These are phyloP conservation scores for Drosophila longiperda DNA, from an alignment of 2,888 invertebrate genomes.

Conservation along the genomic window DNA sequence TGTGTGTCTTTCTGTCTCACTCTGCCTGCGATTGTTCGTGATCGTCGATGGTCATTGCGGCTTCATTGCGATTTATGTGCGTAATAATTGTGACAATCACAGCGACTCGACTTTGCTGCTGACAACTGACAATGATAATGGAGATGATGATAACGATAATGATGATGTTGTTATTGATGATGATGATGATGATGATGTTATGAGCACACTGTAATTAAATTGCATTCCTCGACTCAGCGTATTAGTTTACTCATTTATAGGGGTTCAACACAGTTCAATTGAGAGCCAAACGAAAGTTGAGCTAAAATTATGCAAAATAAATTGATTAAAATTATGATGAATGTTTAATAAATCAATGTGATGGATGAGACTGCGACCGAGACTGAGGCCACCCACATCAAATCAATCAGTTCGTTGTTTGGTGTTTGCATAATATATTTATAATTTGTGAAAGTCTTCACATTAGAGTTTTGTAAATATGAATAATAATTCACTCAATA, in stretches of 20 bases:
- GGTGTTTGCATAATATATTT: constrained; percentile 16
- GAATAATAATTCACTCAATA: constrained; percentile 7
- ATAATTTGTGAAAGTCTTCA: constrained; percentile 46
- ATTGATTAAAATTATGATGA: constrained; percentile 53
- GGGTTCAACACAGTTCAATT: constrained; percentile 20
- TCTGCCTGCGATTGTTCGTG: constrained; percentile 18
- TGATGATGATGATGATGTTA: constrained; percentile 24
- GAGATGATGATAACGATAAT: constrained; percentile 4
- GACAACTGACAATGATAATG: constrained; percentile 36
- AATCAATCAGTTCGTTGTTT: constrained; percentile 1
- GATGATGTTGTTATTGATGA: constrained; percentile 1
- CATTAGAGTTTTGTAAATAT: constrained; percentile 11
- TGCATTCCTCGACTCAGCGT: constrained; percentile 34
- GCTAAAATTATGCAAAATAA: constrained; percentile 48
- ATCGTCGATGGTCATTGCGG: constrained; percentile 47
- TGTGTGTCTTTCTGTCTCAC: background rate
- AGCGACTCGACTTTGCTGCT: constrained; percentile 23
- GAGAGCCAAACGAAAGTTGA: constrained; percentile 13
- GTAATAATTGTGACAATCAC: constrained; percentile 81
- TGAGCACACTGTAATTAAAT: constrained; percentile 63
- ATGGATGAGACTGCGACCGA: constrained; percentile 23
- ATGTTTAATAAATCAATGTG: constrained; percentile 24
- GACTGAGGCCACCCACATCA: constrained; percentile 43
- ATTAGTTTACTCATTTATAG: background rate
- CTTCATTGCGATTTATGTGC: constrained; percentile 80